Conservation (phyloP, 2,888 invertebrate species). For the Phorcus lineatus region DNA sequence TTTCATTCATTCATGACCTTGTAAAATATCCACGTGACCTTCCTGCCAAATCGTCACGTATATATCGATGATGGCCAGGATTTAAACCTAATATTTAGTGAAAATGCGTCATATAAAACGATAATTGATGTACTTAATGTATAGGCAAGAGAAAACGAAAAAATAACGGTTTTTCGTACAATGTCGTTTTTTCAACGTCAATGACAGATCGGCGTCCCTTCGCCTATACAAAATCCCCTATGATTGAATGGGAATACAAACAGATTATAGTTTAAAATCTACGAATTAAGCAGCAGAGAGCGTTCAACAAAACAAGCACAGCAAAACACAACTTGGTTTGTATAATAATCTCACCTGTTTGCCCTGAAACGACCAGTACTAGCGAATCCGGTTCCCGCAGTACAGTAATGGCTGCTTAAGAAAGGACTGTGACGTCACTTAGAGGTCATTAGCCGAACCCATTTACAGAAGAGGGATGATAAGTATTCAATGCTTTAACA, state of each 20-base stretch:
- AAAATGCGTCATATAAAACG: not conserved
- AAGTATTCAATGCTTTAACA: not conserved
- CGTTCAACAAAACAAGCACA: too few relatives aligned
- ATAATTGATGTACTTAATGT: not conserved
- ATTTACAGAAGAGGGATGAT: not conserved
- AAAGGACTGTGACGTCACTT: conserved; percentile 23
- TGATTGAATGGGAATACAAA: not conserved
- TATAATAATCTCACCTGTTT: not conserved
- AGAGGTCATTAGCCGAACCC: not conserved
- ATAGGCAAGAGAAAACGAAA: not conserved
- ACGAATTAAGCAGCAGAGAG: too few relatives aligned
- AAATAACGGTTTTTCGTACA: not conserved
- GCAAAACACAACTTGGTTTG: not conserved
- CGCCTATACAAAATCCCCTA: not conserved
- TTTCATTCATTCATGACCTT: conserved; percentile 7
- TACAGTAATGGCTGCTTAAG: not conserved
- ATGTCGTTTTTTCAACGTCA: not conserved
- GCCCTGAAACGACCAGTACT: not conserved
- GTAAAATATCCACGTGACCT: not conserved
- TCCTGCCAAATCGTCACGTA: not conserved
- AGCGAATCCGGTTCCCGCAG: not conserved
- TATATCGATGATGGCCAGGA: not conserved
- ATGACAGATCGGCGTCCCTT: not conserved
- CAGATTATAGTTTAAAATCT: too few relatives aligned
- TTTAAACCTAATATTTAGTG: not conserved